Evolutionary conservation across 2,113 vertebrate genomes (phyloP).

Genomic region (Zosterops lateralis): DNA sequence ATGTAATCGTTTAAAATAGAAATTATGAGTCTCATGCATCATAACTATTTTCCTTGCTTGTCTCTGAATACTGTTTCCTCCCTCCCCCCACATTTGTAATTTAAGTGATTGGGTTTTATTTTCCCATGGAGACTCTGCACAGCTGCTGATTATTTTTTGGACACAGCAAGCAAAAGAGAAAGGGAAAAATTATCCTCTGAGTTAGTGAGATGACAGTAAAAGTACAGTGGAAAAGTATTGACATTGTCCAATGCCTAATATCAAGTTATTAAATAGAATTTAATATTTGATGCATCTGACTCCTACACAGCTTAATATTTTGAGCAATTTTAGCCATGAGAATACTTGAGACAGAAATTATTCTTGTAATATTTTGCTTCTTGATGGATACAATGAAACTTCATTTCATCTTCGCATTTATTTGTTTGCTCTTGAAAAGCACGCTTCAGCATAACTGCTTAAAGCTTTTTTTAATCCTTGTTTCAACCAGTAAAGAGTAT

Average conservation of each 20-base stretch:
- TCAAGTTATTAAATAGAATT: neutral
- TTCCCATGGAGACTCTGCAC: neutral
- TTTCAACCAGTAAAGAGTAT: neutral
- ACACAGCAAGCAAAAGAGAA: slow-evolving; percentile 8
- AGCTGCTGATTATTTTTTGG: slow-evolving; percentile 29
- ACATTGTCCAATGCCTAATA: neutral
- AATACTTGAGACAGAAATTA: neutral
- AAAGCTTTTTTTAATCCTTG: neutral
- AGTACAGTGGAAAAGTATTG: neutral
- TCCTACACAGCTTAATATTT: neutral
- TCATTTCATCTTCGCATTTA: neutral
- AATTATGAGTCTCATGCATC: neutral
- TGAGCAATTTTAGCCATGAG: neutral
- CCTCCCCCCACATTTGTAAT: neutral
- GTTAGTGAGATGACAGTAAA: neutral
- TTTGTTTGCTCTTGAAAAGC: neutral
- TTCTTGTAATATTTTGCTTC: neutral
- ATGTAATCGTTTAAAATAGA: neutral
- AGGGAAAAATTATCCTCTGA: neutral
- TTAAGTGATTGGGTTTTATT: neutral
- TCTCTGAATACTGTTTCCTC: neutral
- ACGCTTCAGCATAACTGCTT: neutral
- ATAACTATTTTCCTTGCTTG: neutral
- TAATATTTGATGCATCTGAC: neutral
- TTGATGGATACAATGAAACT: neutral